Evolutionary conservation across 2,113 vertebrate species (phyloP).

Genomic region (Phoenicopterus ruber): DNA sequence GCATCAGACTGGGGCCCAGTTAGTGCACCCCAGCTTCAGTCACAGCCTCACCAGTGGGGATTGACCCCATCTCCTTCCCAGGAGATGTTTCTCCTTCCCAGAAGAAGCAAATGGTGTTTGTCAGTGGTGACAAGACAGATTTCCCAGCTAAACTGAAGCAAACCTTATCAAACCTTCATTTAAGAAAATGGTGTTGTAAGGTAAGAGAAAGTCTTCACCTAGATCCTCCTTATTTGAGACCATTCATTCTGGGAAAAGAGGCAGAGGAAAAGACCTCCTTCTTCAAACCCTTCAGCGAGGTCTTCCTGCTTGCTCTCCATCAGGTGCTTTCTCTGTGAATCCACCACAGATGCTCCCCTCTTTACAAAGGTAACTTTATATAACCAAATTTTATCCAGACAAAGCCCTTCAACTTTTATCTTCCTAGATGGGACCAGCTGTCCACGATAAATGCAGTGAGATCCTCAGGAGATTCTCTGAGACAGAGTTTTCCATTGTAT

Average conservation of each 20-base stretch:
- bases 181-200: background rate
- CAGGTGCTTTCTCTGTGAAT: background rate
- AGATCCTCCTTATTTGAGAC: background rate
- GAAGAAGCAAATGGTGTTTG: background rate
- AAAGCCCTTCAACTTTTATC: background rate
- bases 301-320: background rate
- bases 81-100: background rate
- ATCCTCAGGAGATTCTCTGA: background rate
- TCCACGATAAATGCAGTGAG: background rate
- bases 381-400: background rate
- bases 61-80: background rate
- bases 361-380: background rate
- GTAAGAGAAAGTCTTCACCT: background rate
- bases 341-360: background rate
- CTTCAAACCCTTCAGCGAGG: background rate
- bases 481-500: background rate
- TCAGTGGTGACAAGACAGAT: background rate
- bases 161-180: background rate
- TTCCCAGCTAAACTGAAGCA: background rate
- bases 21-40: background rate
- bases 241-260: background rate
- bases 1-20: background rate
- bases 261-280: background rate
- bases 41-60: fast-evolving
- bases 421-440: background rate